Evolutionary conservation across 2,113 vertebrate species (phyloP).

Genomic region (Castor canadensis): DNA sequence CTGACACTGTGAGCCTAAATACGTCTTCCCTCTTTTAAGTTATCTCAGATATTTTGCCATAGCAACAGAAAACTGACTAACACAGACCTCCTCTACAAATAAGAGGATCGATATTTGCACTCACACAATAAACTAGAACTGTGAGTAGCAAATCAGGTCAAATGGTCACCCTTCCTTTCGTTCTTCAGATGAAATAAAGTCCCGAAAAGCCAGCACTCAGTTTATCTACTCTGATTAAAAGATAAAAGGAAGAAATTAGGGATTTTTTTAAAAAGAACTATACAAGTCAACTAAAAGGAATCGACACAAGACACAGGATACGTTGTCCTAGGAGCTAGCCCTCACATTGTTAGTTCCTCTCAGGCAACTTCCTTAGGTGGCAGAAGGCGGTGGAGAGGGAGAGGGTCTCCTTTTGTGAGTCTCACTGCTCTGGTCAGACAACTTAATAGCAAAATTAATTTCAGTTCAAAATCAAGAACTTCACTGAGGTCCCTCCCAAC

Average conservation of each 20-base stretch:
- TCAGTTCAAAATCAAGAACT: conserved; percentile 38
- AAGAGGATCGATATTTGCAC: background rate
- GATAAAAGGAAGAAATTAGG: background rate
- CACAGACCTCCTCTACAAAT: background rate
- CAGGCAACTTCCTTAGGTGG: fast-evolving
- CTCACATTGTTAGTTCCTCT: background rate
- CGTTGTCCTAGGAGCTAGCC: background rate
- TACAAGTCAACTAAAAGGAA: background rate
- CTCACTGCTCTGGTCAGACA: background rate
- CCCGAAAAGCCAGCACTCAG: background rate
- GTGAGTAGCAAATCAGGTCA: background rate
- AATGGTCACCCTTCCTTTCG: background rate
- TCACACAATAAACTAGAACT: background rate
- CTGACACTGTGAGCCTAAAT: background rate
- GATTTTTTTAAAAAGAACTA: background rate
- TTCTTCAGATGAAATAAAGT: background rate
- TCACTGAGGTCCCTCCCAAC: background rate
- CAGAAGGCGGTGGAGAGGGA: no score
- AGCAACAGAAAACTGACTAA: background rate
- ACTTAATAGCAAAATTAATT: conserved; percentile 21
- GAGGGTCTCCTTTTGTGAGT: background rate
- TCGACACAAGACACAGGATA: background rate
- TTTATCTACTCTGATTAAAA: background rate
- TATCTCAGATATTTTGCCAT: background rate
- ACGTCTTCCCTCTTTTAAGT: background rate